These are phyloP conservation scores for Aphelocoma californica DNA, from an alignment of 2,797 vertebrate species.

Conservation along the genomic window DNA sequence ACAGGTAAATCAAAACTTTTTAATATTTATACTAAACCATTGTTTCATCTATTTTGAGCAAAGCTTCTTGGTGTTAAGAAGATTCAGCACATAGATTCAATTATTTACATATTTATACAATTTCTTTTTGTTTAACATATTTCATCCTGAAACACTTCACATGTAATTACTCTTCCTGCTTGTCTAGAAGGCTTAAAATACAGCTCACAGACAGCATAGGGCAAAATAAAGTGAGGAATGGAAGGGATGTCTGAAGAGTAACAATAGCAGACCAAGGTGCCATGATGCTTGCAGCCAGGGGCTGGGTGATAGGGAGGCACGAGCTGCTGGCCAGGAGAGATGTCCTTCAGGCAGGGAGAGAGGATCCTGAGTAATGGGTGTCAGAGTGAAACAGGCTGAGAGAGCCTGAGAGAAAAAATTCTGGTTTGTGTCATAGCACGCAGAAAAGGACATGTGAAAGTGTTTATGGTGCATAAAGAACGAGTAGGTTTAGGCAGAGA, in stretches of 20 bases:
- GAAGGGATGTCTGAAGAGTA: neutral
- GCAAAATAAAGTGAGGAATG: conserved; percentile 1
- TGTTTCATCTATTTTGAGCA: conserved; percentile 18
- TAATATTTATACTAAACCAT: conserved; percentile 3
- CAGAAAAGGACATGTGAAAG: neutral
- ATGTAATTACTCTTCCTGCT: conserved; percentile 12
- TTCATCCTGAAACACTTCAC: neutral
- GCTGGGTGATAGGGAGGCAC: neutral
- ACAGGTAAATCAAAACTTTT: conserved; percentile 19
- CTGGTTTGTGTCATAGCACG: neutral
- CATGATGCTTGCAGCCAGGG: neutral
- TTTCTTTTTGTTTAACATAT: conserved; percentile 4
- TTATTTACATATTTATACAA: conserved; percentile 47
- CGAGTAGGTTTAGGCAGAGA: neutral
- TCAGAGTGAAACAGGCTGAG: neutral
- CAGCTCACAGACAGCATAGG: neutral
- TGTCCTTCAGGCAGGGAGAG: neutral
- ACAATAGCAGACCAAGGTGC: neutral
- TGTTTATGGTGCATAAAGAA: neutral
- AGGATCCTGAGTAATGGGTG: neutral
- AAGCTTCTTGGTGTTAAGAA: neutral
- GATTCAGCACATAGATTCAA: neutral
- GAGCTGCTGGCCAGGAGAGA: neutral
- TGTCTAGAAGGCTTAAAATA: conserved; percentile 36
- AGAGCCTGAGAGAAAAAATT: neutral